Evolutionary conservation across 2,113 vertebrate species (phyloP).

Genomic region (Gopherus flavomarginatus): DNA sequence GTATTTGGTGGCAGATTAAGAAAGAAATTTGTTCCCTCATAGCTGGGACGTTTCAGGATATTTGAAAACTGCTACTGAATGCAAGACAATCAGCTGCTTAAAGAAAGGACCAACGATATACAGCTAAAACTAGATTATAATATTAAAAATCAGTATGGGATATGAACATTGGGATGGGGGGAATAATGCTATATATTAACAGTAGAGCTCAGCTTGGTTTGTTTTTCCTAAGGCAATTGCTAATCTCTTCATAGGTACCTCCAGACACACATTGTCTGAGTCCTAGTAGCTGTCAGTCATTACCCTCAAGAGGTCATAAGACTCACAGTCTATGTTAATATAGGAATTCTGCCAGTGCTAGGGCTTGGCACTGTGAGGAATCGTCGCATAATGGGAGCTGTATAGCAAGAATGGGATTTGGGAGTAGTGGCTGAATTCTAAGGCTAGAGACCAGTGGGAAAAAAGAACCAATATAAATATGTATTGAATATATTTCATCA

Average conservation of each 20-base stretch:
- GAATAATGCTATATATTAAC: not conserved
- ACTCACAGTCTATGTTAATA: not conserved
- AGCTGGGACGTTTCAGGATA: not conserved
- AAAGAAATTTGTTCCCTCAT: not conserved
- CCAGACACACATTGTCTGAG: not conserved
- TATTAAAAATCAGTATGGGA: not conserved
- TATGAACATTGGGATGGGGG: not conserved
- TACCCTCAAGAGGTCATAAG: not conserved
- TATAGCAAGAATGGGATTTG: not conserved
- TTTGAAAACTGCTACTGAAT: not conserved
- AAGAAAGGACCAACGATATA: not conserved
- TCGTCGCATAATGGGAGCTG: not conserved
- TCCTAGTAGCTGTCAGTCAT: not conserved
- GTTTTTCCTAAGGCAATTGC: not conserved
- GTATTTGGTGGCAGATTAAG: not conserved
- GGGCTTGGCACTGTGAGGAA: not conserved
- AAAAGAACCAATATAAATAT: not conserved
- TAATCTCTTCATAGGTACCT: not conserved
- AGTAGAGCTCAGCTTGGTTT: not conserved
- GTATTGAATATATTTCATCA: not conserved
- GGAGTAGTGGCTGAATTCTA: not conserved
- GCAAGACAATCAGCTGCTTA: not conserved
- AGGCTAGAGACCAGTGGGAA: not conserved
- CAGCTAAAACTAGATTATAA: not conserved
- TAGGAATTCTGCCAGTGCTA: accelerated